phyloP scores from a whole-genome alignment of 2,797 vertebrate genomes.

The Tokudaia muenninki region DNA sequence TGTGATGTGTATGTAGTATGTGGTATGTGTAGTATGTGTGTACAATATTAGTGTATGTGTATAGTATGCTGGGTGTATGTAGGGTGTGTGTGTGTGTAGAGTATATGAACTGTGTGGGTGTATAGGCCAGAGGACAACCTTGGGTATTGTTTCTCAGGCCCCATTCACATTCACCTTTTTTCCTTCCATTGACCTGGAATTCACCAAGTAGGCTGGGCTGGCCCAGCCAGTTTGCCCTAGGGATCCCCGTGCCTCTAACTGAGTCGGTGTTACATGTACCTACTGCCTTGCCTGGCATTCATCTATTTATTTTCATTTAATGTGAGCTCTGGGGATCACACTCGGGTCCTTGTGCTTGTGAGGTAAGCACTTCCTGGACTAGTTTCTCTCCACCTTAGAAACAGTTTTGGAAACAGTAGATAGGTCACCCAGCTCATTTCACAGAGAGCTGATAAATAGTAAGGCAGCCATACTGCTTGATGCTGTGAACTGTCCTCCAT shows the following conservation, averaged over 20 bases:
- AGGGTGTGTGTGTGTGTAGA: background rate
- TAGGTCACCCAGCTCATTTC: background rate
- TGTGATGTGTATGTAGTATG: background rate
- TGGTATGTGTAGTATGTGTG: background rate
- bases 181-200: background rate
- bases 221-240: background rate
- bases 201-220: background rate
- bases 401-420: background rate
- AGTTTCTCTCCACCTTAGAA: background rate
- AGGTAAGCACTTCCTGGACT: background rate
- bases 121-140: background rate
- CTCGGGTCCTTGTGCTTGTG: background rate
- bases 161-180: background rate
- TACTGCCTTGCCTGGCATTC: background rate
- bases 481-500: background rate
- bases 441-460: constrained; percentile 1
- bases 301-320: background rate
- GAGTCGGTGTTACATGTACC: too few species aligned
- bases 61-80: background rate
- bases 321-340: background rate
- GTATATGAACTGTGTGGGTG: background rate
- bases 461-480: background rate
- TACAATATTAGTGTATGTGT: background rate
- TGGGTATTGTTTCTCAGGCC: background rate
- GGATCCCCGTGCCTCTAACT: background rate